phyloP scores from a whole-genome alignment of 2,113 vertebrate genomes.

The Nycticorax nycticorax region DNA sequence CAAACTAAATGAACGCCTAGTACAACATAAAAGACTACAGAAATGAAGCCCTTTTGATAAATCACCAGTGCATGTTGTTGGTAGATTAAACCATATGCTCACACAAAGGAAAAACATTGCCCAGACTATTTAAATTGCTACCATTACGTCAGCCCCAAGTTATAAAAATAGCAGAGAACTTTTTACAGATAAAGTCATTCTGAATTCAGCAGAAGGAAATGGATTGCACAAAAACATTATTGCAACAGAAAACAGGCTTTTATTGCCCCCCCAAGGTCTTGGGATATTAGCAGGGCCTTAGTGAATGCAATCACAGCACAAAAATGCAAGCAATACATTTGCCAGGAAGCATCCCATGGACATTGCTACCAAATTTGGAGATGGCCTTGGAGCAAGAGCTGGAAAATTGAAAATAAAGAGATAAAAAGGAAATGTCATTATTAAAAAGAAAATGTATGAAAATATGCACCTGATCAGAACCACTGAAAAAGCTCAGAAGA shows the following conservation, averaged over 20 bases:
- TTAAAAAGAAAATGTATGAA: background rate
- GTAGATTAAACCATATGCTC: conserved; percentile 9
- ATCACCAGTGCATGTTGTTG: background rate
- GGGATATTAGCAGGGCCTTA: background rate
- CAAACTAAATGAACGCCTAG: background rate
- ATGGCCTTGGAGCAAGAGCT: background rate
- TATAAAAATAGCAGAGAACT: conserved; percentile 7
- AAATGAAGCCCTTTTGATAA: conserved; percentile 1
- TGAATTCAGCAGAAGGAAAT: conserved; percentile 32
- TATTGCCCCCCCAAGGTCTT: background rate
- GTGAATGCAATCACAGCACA: background rate
- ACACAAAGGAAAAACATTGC: background rate
- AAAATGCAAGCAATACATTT: conserved; percentile 6
- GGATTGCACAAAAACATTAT: conserved; percentile 5
- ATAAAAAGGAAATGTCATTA: background rate
- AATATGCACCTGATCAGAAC: background rate
- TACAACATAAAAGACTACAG: background rate
- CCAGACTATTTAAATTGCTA: conserved; percentile 26
- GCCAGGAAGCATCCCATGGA: background rate
- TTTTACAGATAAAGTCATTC: conserved; percentile 40
- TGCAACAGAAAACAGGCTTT: conserved; percentile 19
- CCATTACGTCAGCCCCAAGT: conserved; percentile 7
- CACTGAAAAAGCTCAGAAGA: background rate
- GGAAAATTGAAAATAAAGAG: background rate
- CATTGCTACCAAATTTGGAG: background rate